phyloP scores from a whole-genome alignment of 2,888 invertebrate genomes.

The Limnephilus auricula region DNA sequence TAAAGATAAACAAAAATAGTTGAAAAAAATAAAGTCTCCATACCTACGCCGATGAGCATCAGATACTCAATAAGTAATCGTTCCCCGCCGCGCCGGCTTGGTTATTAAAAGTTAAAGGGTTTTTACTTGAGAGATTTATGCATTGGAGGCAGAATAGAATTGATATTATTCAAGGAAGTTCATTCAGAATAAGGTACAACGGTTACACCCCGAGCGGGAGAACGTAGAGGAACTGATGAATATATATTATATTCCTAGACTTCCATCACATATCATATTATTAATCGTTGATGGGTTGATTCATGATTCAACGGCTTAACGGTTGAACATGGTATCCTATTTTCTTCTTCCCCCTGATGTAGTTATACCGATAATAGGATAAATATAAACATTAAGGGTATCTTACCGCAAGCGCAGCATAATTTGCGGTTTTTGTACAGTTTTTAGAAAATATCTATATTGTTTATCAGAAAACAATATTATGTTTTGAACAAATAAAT shows the following conservation, averaged over 20 bases:
- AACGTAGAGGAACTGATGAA: neutral
- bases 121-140: constrained; percentile 13
- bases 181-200: neutral
- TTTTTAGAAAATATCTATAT: no score
- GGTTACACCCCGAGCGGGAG: neutral
- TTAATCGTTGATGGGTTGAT: neutral
- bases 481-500: no score
- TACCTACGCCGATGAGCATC: neutral
- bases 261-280: neutral
- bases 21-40: neutral
- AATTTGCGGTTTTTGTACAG: no score
- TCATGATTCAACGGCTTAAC: neutral
- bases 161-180: neutral
- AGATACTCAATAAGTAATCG: neutral
- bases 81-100: neutral
- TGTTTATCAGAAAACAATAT: no score
- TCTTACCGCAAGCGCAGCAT: no score
- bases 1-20: neutral
- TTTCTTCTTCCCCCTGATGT: neutral
- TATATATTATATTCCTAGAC: neutral
- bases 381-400: neutral
- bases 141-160: constrained; percentile 8
- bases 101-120: neutral
- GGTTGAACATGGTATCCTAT: neutral
- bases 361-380: neutral